Evolutionary conservation across 2,797 vertebrate genomes (phyloP).

Genomic region (Hippoglossus hippoglossus): DNA sequence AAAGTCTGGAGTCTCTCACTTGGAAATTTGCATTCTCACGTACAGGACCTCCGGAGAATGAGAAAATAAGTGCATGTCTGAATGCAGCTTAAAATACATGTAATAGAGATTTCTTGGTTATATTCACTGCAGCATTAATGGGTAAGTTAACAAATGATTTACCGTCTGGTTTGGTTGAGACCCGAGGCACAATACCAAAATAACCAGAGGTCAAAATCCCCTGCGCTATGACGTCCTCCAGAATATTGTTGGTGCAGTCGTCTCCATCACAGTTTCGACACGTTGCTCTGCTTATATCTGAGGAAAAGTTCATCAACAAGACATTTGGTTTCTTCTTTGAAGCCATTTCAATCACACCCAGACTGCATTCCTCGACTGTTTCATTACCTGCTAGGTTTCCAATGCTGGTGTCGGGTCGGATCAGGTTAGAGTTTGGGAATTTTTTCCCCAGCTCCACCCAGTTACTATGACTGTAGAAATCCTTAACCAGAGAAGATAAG

Average conservation of each 20-base stretch:
- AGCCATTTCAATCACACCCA: background rate
- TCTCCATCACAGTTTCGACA: constrained; percentile 71
- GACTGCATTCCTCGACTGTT: background rate
- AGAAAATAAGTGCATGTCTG: too few species aligned
- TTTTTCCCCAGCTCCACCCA: constrained; percentile 77
- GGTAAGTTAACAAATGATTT: too few species aligned
- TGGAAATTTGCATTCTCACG: too few species aligned
- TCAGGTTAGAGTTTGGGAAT: constrained; percentile 71
- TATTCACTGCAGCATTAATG: too few species aligned
- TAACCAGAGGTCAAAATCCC: constrained; percentile 76
- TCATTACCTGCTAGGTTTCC: constrained; percentile 78
- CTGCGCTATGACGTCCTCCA: constrained; percentile 58
- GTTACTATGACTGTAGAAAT: constrained; percentile 86
- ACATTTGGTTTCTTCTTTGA: background rate
- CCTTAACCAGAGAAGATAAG: constrained; percentile 53
- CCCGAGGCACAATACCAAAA: constrained; percentile 35
- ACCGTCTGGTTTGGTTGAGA: constrained; percentile 72
- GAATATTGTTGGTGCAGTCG: constrained; percentile 77
- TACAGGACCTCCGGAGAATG: too few species aligned
- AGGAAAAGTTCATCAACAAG: background rate
- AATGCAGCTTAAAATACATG: too few species aligned
- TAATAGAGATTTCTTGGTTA: too few species aligned
- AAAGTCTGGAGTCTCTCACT: too few species aligned
- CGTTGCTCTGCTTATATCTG: constrained; percentile 63
- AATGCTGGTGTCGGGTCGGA: constrained; percentile 60